Evolutionary conservation across 1,140 invertebrate species (phyloP), one percentile per base, ranked within the genome.

Genomic region (Pachypsylla venusta): DNA sequence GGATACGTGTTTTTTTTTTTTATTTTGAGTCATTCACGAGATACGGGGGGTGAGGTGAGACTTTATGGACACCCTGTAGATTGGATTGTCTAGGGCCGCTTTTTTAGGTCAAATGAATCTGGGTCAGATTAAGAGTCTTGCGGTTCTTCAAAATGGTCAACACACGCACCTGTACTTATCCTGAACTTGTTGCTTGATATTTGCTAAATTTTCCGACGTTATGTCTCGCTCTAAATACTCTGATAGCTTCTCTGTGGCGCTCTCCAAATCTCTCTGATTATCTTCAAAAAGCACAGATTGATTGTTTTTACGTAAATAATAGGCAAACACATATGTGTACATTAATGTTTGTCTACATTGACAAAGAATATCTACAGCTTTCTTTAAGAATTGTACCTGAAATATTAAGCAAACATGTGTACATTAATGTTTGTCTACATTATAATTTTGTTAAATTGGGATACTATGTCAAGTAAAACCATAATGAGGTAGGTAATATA

Each of bases 261-360:
- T 88, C 75, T 98, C 94, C 61, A 99, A 78, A 79, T 99, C 95
- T 70, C 87, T 88, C 79, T 99, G 96, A 80, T 99, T 99, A 72
- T 95, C 93, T 78, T 98, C 94, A 78, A 98, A 99, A 68, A 99
- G 96, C 71, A 93, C 89, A 67, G 93, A 95, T 74, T 99, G 94
- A 79, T 98, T 98, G 76, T 95, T 98, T 77, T 94, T 95, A 69
- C 84, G 82, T 67, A 98, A 79, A 72, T 98, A 99, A 75, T 94
- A 99, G 66, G 95, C 96, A 80, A 99, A 99, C 57, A 97, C 94
- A 73, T 98, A 98, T 57, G 95, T 98, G 76, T 94, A 99, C 93
- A 98, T 98, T 10, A 99, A 77, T 20, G 94, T 98, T 74, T 97
- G 93, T 60, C 95, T 79, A 75, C 95, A 99, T 70, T 91, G 87